These are phyloP conservation scores for Otus sunia DNA, from an alignment of 2,113 vertebrate species.

Conservation along the genomic window DNA sequence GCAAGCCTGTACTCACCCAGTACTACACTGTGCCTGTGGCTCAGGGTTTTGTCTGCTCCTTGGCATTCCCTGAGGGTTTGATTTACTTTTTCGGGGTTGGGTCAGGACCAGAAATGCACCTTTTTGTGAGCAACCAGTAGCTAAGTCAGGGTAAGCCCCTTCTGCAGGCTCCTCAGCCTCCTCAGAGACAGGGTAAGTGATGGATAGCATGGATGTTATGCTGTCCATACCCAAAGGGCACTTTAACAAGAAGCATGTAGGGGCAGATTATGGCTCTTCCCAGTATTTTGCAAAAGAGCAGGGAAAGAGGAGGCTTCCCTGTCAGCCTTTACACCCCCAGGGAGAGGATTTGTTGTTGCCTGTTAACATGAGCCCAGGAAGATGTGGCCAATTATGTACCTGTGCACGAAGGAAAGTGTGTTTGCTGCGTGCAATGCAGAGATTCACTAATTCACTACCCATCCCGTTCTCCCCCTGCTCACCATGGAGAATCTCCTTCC, in stretches of 20 bases:
- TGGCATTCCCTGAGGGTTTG: not conserved
- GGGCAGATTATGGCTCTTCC: not conserved
- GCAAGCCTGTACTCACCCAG: not conserved
- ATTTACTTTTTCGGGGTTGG: not conserved
- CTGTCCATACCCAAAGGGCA: not conserved
- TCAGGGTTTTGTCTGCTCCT: not conserved
- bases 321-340: not conserved
- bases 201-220: not conserved
- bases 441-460: not conserved
- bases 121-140: not conserved
- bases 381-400: not conserved
- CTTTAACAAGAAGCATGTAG: not conserved
- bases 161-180: not conserved
- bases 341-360: not conserved
- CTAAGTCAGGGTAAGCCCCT: not conserved
- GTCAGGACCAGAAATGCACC: not conserved
- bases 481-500: not conserved
- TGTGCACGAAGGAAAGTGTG: accelerated
- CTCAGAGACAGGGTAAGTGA: not conserved
- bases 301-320: not conserved
- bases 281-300: not conserved
- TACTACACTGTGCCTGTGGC: not conserved
- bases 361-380: not conserved
- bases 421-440: not conserved
- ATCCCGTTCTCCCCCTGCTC: not conserved